Percentiles rank a stretch among this genome's conserved stretches.
These are phyloP conservation scores for Pollenia griseotomentosa DNA, from an alignment of 2,888 invertebrate genomes.

Conservation along the genomic window DNA sequence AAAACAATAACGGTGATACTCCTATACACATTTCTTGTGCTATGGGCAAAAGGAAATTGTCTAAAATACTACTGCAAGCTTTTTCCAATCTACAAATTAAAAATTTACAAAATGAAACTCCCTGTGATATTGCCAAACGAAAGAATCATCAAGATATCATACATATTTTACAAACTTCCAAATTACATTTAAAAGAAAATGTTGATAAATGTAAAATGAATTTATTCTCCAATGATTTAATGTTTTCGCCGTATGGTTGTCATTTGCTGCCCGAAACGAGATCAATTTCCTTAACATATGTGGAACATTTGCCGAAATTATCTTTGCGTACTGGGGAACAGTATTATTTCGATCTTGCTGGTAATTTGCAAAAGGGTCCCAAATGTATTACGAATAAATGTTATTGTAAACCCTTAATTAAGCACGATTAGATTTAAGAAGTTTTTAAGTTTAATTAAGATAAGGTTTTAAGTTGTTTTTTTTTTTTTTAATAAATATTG, in stretches of 20 bases:
- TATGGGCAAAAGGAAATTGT: slow-evolving; percentile 95
- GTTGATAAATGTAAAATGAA: slow-evolving; percentile 67
- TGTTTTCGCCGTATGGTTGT: slow-evolving; percentile 96
- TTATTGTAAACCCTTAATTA: slow-evolving; percentile 96
- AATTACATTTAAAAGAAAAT: slow-evolving; percentile 74
- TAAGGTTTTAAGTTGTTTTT: background rate
- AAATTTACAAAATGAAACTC: slow-evolving; percentile 89
- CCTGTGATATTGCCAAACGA: slow-evolving; percentile 94
- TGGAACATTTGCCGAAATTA: slow-evolving; percentile 94
- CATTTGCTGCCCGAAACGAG: slow-evolving; percentile 95
- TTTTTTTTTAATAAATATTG: background rate
- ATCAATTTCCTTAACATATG: slow-evolving; percentile 92
- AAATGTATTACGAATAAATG: slow-evolving; percentile 97
- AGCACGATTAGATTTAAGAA: slow-evolving; percentile 85
- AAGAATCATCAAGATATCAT: slow-evolving; percentile 94
- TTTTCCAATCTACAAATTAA: slow-evolving; percentile 90
- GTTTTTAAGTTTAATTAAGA: background rate
- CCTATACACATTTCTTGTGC: slow-evolving; percentile 97
- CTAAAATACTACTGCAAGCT: slow-evolving; percentile 87
- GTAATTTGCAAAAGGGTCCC: slow-evolving; percentile 97
- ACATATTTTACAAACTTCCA: slow-evolving; percentile 87
- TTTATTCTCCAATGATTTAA: slow-evolving; percentile 81
- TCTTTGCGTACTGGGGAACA: slow-evolving; percentile 95
- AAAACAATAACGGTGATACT: slow-evolving; percentile 98
- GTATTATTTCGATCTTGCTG: slow-evolving; percentile 96